Percentiles rank a stretch among this genome's conserved stretches.
Conservation (phyloP, 2,797 vertebrate genomes). For the Propithecus perrieri region DNA sequence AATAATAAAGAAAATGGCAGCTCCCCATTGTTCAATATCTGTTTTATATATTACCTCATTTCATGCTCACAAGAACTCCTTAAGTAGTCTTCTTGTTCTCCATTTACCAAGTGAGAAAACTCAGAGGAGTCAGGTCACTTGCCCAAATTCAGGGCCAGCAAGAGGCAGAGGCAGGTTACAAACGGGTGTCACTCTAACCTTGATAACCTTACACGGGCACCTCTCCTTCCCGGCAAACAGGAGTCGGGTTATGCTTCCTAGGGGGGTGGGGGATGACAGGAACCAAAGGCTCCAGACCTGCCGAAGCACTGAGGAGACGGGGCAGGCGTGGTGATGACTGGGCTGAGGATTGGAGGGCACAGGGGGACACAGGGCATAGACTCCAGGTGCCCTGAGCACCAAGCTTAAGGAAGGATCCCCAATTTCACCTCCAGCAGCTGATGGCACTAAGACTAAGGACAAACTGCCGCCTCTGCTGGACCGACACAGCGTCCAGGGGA, state of each 20-base stretch:
- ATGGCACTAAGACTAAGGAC: not conserved
- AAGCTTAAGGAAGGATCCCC: not conserved
- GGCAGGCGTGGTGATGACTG: accelerated
- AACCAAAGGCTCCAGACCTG: not conserved
- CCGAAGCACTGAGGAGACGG: not conserved
- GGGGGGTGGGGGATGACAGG: not conserved
- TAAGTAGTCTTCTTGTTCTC: not conserved
- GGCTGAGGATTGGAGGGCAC: not conserved
- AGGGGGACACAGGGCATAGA: not conserved
- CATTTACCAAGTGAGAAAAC: not conserved
- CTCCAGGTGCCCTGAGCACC: not conserved
- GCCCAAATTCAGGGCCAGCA: not conserved
- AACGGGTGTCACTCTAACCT: not conserved
- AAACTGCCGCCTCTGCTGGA: not conserved
- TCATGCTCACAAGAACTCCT: not conserved
- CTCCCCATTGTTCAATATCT: not conserved
- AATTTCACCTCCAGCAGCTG: accelerated
- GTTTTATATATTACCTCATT: not conserved
- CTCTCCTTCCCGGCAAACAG: not conserved
- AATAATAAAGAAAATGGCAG: not conserved
- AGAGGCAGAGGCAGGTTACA: not conserved
- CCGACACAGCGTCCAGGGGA: not conserved
- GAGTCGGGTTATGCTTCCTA: not conserved
- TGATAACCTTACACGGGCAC: not conserved
- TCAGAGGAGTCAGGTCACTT: not conserved